phyloP scores from a whole-genome alignment of 2,797 vertebrate genomes.

The Alectoris magna region DNA sequence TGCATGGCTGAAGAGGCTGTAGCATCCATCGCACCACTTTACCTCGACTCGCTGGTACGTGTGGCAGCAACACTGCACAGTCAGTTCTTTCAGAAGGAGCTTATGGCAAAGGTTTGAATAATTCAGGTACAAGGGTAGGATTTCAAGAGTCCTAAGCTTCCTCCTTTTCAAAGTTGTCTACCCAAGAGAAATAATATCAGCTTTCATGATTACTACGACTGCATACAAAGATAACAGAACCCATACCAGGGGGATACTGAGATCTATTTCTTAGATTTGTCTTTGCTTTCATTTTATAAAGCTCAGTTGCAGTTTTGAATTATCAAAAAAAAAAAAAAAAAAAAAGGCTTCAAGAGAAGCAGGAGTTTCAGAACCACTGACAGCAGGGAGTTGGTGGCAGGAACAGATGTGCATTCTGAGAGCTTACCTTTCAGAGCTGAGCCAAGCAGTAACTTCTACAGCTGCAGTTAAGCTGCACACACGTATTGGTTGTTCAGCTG shows the following conservation, averaged over 20 bases:
- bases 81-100: neutral
- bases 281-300: slow-evolving; percentile 70
- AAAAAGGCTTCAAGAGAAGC: slow-evolving; percentile 58
- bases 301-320: slow-evolving; percentile 44
- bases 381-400: neutral
- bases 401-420: neutral
- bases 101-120: neutral
- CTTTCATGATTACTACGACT: no score
- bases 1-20: neutral
- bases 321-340: no score
- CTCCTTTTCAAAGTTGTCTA: neutral
- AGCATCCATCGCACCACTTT: neutral
- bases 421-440: neutral
- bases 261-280: slow-evolving; percentile 63
- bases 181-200: neutral
- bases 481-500: neutral
- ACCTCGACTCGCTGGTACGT: neutral
- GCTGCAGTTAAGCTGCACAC: neutral
- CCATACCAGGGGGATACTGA: neutral
- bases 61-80: neutral
- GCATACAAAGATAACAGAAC: neutral
- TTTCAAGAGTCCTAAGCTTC: neutral
- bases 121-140: neutral
- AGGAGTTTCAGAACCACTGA: neutral
- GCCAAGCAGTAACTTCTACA: neutral